Evolutionary conservation across 2,888 invertebrate species (phyloP).

Genomic region (Apodemia duryi): DNA sequence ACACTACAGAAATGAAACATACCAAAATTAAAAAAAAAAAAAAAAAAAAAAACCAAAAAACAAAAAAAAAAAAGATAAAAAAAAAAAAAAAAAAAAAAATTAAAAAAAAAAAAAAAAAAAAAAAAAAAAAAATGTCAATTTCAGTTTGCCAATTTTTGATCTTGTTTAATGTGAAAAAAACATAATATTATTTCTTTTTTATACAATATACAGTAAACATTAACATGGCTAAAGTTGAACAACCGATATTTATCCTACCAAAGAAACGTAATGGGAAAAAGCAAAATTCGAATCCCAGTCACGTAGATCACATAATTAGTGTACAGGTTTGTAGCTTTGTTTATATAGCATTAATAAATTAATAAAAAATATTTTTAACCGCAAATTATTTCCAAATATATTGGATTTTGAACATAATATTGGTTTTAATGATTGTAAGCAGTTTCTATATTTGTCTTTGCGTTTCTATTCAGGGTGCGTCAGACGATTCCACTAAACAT

Average conservation of each 20-base stretch:
- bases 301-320: conserved; percentile 82
- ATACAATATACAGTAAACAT: not conserved
- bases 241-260: conserved; percentile 80
- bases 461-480: conserved; percentile 48
- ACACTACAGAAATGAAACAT: too few relatives aligned
- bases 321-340: conserved; percentile 66
- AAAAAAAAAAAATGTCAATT: too few relatives aligned
- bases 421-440: not conserved
- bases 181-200: too few relatives aligned
- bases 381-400: not conserved
- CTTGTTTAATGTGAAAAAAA: too few relatives aligned
- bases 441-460: conserved; percentile 13
- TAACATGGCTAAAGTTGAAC: conserved; percentile 64
- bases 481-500: conserved; percentile 63
- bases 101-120: too few relatives aligned
- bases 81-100: too few relatives aligned
- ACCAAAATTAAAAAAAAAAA: too few relatives aligned
- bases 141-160: too few relatives aligned
- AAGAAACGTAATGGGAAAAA: conserved; percentile 80
- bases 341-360: not conserved
- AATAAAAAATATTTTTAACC: not conserved
- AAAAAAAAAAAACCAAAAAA: too few relatives aligned
- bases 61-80: too few relatives aligned
- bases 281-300: conserved; percentile 67
- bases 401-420: not conserved